Evolutionary conservation across 2,888 invertebrate genomes (phyloP), one percentile per base, ranked within the genome.

Genomic region (Pterostichus niger): DNA sequence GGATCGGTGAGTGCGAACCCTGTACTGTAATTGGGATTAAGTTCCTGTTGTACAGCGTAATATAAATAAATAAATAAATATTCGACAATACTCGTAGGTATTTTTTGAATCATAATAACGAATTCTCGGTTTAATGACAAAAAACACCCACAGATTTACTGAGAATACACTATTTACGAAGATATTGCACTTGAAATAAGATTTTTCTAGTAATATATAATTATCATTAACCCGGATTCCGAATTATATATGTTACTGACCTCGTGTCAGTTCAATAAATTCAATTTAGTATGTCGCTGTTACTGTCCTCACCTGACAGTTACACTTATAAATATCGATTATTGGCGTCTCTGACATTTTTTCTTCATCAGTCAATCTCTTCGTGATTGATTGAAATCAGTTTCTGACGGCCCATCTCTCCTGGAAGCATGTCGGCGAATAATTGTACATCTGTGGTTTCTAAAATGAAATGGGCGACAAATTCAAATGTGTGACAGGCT

Each of bases 141-240:
- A n/a, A n/a, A n/a, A n/a, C n/a, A n/a, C 3, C 24, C 24, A 24
- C 3, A 24, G 24, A 2, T 24, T 24, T 24, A 24, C 2, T 3
- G 24, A 24, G 24, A 24, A 24, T 5, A 3, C 5, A 40, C 40
- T 7, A 40, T 40, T 40, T 5, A 7, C 7, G 5, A 3, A 40
- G 7, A 40, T 0, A 49, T 11, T 6, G 24, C 49, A 6, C 49
- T n/a, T 49, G n/a, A 0, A 11, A 49, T 6, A 9, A n/a, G 13
- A 6, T n/a, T 2, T 9, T 1, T 13, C 2, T 44, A 24, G 68
- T 17, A 68, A 44, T 11, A 44, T 11, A 15, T 68, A 61, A 79
- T 64, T 33, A 68, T 80, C 80, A 80, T 80, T 80, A 80, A 71
- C 80, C 54, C 52, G 68, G 33, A 40, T 64, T 79, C 13, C 24